Evolutionary conservation across 2,888 invertebrate genomes (phyloP).

Genomic region (Anarsia innoxiella): DNA sequence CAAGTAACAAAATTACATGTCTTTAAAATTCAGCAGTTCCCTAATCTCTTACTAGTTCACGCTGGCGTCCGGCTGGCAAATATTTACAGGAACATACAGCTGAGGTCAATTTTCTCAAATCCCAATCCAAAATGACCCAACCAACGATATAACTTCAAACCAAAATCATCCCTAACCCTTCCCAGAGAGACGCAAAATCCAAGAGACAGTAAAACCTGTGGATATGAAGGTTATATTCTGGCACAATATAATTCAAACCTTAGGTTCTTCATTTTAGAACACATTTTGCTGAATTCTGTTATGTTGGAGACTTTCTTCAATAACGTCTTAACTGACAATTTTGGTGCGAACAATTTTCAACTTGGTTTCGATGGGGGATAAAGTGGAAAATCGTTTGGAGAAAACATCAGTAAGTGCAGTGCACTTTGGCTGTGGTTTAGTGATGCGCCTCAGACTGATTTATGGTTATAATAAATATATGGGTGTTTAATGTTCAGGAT

Average conservation of each 20-base stretch:
- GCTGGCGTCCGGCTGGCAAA: constrained; percentile 54
- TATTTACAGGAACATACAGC: constrained; percentile 65
- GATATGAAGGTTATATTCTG: constrained; percentile 34
- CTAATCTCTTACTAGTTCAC: constrained; percentile 60
- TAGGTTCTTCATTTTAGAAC: constrained; percentile 39
- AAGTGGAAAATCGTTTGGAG: too few relatives aligned
- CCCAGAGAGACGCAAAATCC: neutral
- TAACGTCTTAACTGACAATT: too few relatives aligned
- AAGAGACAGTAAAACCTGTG: constrained; percentile 28
- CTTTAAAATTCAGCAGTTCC: constrained; percentile 43
- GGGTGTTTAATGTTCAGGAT: constrained; percentile 67
- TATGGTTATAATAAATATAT: constrained; percentile 71
- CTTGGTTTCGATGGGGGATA: too few relatives aligned
- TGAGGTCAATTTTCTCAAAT: constrained; percentile 63
- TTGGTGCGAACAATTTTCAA: too few relatives aligned
- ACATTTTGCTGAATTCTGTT: constrained; percentile 36
- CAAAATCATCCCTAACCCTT: too few relatives aligned
- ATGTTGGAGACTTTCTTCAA: too few relatives aligned
- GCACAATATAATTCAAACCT: constrained; percentile 35
- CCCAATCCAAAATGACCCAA: constrained; percentile 30
- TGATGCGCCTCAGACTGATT: constrained; percentile 69
- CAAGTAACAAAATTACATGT: constrained; percentile 21
- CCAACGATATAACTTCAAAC: constrained; percentile 29
- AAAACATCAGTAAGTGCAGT: constrained; percentile 49
- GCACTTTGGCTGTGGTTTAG: constrained; percentile 54